Conservation (phyloP, 2,888 invertebrate genomes). For the Sphaerophoria rueppellii region DNA sequence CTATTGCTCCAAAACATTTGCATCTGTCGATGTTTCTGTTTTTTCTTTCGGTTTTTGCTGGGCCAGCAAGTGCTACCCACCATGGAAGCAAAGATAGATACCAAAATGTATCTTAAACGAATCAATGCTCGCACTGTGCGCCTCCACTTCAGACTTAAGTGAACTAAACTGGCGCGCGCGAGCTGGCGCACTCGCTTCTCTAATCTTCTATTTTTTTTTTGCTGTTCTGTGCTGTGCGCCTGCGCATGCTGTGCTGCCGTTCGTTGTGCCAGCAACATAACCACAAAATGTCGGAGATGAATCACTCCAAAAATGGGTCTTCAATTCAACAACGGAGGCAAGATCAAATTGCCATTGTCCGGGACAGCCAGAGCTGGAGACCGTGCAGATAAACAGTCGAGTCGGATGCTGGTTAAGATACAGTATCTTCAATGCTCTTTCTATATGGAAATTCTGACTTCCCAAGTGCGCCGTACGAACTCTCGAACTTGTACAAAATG, state of each 20-base stretch:
- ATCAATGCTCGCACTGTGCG: constrained; percentile 71
- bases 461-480: constrained; percentile 52
- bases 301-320: constrained; percentile 69
- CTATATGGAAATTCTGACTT: constrained; percentile 70
- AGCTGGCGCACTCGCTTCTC: constrained; percentile 30
- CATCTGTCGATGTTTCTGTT: constrained; percentile 55
- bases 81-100: constrained; percentile 66
- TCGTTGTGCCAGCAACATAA: constrained; percentile 13
- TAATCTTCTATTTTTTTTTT: constrained; percentile 38
- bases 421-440: constrained; percentile 64
- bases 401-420: constrained; percentile 13
- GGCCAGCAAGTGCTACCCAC: constrained; percentile 67
- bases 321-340: constrained; percentile 56
- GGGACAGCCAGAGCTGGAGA: constrained; percentile 38
- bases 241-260: constrained; percentile 46
- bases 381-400: constrained; percentile 48
- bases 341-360: constrained; percentile 65
- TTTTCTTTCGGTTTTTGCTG: constrained; percentile 42
- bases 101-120: constrained; percentile 64
- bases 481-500: constrained; percentile 23
- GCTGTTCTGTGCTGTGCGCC: constrained; percentile 5
- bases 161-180: constrained; percentile 56
- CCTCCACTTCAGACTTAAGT: constrained; percentile 65
- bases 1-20: constrained; percentile 69
- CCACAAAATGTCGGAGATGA: constrained; percentile 63